Conservation (phyloP, 2,888 invertebrate genomes). For the Malachius bipustulatus region DNA sequence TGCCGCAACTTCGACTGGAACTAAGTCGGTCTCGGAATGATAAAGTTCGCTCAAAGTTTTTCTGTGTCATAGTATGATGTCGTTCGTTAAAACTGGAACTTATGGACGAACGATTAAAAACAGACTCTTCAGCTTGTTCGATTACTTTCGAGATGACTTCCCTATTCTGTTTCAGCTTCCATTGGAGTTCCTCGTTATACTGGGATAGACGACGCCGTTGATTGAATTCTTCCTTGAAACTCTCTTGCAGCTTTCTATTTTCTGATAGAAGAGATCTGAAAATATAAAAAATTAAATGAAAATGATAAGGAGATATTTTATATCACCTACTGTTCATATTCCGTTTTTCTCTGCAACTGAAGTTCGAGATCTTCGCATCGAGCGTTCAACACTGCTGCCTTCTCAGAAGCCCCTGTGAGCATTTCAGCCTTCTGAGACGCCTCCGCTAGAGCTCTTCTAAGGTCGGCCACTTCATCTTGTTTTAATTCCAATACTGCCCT, state of each 20-base stretch:
- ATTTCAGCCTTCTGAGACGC: slow-evolving; percentile 62
- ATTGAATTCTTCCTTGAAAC: slow-evolving; percentile 62
- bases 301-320: slow-evolving; percentile 4
- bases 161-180: slow-evolving; percentile 73
- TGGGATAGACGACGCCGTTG: slow-evolving; percentile 67
- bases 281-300: slow-evolving; percentile 8
- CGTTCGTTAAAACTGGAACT: slow-evolving; percentile 30
- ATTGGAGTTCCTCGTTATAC: slow-evolving; percentile 80
- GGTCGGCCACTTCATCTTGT: slow-evolving; percentile 70
- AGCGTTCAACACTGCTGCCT: slow-evolving; percentile 64
- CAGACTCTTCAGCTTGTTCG: slow-evolving; percentile 27
- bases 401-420: slow-evolving; percentile 58
- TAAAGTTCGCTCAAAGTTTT: slow-evolving; percentile 26
- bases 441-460: slow-evolving; percentile 59
- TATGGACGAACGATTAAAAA: slow-evolving; percentile 27
- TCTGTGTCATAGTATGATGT: slow-evolving; percentile 25
- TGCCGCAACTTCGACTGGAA: slow-evolving; percentile 21
- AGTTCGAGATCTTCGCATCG: slow-evolving; percentile 76
- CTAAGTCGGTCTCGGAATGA: slow-evolving; percentile 29
- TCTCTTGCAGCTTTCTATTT: slow-evolving; percentile 60
- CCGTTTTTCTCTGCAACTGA: slow-evolving; percentile 55
- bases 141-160: slow-evolving; percentile 47
- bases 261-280: slow-evolving; percentile 52
- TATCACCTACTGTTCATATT: slow-evolving; percentile 56
- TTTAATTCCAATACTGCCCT: slow-evolving; percentile 80